Conservation (phyloP, 2,888 invertebrate genomes). For the Metallyticus violacea region DNA sequence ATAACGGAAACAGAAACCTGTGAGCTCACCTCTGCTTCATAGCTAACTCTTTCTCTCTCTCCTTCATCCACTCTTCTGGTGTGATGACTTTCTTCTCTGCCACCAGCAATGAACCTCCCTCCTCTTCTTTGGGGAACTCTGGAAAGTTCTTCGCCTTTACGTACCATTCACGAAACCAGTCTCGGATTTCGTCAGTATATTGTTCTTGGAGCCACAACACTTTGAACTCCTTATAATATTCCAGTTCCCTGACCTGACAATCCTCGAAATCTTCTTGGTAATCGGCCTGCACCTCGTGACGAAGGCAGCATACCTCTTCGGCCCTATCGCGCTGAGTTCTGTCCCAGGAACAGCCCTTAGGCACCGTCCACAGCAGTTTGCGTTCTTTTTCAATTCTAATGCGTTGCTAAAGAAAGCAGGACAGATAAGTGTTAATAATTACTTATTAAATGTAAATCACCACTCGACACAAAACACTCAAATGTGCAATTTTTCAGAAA, state of each 20-base stretch:
- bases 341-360: not conserved
- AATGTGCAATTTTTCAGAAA: too few species aligned
- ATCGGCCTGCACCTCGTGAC: not conserved
- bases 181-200: constrained; percentile 70
- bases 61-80: constrained; percentile 45
- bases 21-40: constrained; percentile 34
- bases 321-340: not conserved
- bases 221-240: constrained; percentile 5
- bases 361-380: not conserved
- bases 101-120: constrained; percentile 60
- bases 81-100: constrained; percentile 59
- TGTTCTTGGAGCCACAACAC: constrained; percentile 64
- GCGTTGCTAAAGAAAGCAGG: not conserved
- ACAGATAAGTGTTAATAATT: too few species aligned
- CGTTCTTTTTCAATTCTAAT: not conserved
- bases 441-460: too few species aligned
- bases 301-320: not conserved
- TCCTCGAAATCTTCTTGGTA: not conserved
- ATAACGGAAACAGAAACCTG: not conserved
- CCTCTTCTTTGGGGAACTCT: constrained; percentile 63
- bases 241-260: not conserved
- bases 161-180: constrained; percentile 72
- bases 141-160: constrained; percentile 59
- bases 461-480: too few species aligned
- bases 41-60: constrained; percentile 37